phyloP scores from a whole-genome alignment of 2,888 invertebrate species.

The Microchrysa polita region DNA sequence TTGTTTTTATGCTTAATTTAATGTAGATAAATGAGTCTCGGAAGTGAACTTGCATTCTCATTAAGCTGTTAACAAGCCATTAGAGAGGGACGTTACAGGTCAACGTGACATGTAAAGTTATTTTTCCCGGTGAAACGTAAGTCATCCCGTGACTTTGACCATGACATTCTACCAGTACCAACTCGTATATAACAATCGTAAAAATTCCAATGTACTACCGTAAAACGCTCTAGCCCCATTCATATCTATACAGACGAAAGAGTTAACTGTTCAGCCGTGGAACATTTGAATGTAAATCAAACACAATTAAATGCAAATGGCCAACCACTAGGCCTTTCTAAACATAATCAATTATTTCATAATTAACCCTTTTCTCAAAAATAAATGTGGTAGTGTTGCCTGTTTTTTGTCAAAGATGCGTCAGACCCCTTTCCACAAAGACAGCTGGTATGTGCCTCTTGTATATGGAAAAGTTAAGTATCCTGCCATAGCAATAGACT shows the following conservation, averaged over 20 bases:
- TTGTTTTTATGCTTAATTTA: constrained; percentile 19
- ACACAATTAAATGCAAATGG: constrained; percentile 39
- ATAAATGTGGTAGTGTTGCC: background rate
- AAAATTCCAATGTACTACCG: constrained; percentile 31
- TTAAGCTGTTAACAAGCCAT: constrained; percentile 49
- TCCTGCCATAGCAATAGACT: background rate
- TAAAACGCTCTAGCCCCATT: constrained; percentile 2
- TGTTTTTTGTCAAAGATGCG: background rate
- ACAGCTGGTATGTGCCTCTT: background rate
- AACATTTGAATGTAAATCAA: constrained; percentile 28
- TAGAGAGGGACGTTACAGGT: constrained; percentile 25
- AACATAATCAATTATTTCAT: constrained; percentile 49
- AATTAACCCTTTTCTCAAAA: constrained; percentile 48
- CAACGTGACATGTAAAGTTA: constrained; percentile 19
- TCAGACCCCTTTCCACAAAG: background rate
- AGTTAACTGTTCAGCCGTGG: background rate
- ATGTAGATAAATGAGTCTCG: constrained; percentile 11
- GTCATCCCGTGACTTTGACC: background rate
- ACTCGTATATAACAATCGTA: constrained; percentile 4
- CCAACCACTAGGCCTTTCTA: background rate
- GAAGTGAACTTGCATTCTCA: constrained; percentile 47
- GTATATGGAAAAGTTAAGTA: background rate
- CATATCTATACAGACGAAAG: constrained; percentile 6
- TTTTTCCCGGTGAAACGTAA: background rate
- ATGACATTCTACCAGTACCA: background rate